Evolutionary conservation across 2,113 vertebrate genomes (phyloP).

Genomic region (Paraplagusia blochii): DNA sequence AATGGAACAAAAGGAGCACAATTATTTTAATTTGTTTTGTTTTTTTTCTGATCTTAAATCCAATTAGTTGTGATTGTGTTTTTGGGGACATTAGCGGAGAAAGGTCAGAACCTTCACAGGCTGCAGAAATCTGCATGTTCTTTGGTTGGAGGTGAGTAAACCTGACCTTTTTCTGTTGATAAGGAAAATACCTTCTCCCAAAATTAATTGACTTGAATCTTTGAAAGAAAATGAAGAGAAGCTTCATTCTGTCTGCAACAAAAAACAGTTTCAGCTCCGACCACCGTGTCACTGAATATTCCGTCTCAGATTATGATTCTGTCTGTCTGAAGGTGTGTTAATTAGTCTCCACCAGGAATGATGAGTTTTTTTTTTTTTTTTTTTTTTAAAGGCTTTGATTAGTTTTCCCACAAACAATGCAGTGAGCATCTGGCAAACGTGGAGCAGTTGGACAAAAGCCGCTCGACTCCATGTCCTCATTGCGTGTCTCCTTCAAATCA

Average conservation of each 20-base stretch:
- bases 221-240: constrained; percentile 28
- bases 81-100: too few species aligned
- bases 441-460: constrained; percentile 36
- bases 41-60: too few species aligned
- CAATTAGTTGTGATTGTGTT: too few species aligned
- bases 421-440: constrained; percentile 21
- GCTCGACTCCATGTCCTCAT: constrained; percentile 32
- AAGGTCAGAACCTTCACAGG: constrained; percentile 16
- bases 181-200: constrained; percentile 59
- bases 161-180: constrained; percentile 59
- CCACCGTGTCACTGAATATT: background rate
- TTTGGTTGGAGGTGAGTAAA: constrained; percentile 56
- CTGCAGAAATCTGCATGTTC: constrained; percentile 37
- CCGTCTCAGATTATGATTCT: background rate
- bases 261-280: background rate
- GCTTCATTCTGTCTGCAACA: constrained; percentile 8
- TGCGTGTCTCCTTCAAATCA: constrained; percentile 34
- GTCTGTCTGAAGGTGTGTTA: background rate
- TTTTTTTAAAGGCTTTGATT: constrained; percentile 32
- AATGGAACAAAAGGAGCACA: background rate
- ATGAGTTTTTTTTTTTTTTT: too few species aligned
- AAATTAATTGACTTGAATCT: constrained; percentile 62
- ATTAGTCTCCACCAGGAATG: background rate
- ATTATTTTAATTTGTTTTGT: background rate
- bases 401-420: constrained; percentile 13